Percentiles rank a stretch among this genome's conserved stretches.
These are phyloP conservation scores for Margaritifera margaritifera DNA, from an alignment of 2,888 invertebrate genomes.

Conservation along the genomic window DNA sequence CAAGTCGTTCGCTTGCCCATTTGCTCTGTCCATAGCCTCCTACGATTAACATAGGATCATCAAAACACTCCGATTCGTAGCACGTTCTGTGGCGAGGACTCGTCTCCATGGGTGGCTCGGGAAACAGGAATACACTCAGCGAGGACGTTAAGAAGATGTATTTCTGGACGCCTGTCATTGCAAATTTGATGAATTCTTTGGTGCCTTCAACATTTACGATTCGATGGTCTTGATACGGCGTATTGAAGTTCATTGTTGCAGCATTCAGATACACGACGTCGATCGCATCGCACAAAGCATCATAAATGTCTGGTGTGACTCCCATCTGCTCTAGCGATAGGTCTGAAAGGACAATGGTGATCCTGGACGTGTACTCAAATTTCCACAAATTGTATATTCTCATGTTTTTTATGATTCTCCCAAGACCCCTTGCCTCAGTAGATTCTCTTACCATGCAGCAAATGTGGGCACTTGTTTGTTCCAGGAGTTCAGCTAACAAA, in stretches of 20 bases:
- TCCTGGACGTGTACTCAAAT: constrained; percentile 38
- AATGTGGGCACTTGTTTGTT: constrained; percentile 47
- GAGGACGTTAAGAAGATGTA: constrained; percentile 53
- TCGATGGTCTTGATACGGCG: constrained; percentile 47
- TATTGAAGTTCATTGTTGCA: constrained; percentile 56
- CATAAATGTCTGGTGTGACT: constrained; percentile 48
- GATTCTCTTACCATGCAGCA: constrained; percentile 55
- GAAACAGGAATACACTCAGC: constrained; percentile 53
- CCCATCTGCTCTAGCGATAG: constrained; percentile 45
- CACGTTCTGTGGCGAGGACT: constrained; percentile 15
- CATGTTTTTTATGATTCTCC: constrained; percentile 50
- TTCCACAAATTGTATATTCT: constrained; percentile 51
- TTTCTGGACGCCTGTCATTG: constrained; percentile 47
- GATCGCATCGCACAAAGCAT: constrained; percentile 37
- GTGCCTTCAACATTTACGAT: constrained; percentile 47
- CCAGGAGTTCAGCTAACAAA: constrained; percentile 44
- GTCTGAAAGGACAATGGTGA: constrained; percentile 52
- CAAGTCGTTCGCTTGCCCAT: constrained; percentile 53
- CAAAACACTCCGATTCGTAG: constrained; percentile 42
- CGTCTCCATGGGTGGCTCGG: constrained; percentile 17
- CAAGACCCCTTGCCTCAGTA: constrained; percentile 43
- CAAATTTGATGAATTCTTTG: constrained; percentile 50
- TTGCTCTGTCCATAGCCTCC: constrained; percentile 57
- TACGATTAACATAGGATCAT: constrained; percentile 42
- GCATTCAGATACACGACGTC: constrained; percentile 55